Base-by-base conservation (phyloP, 2,888 invertebrate species). In the Mythimna vitellina region DNA sequence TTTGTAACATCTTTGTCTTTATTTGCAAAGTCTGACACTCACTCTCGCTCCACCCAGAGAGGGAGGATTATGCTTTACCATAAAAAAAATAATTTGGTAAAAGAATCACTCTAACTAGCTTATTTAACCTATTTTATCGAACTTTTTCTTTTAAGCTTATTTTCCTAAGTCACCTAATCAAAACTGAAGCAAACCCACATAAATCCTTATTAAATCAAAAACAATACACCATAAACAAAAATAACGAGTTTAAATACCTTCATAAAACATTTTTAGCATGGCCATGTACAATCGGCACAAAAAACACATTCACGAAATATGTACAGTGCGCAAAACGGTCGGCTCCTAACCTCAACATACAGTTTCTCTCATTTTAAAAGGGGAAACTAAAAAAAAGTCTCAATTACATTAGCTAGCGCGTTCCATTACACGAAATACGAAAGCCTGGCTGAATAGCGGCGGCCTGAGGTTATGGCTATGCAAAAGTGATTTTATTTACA, bases 401-500 rank as follows among this genome's bases (percentile, higher is more conserved):
- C 94, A 94, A 95, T 95, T 94, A 95, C 95, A 95, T 94, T 95
- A 95, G 92, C 92, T 88, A 6, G 87, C 89, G 84, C 86, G 89
- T 87, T 88, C 83, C 89, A 92, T 92, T 92, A 91, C 90, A 87
- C 86, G 87, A 89, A 92, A 91, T 88, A 88, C 86, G 89, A 83
- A 87, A 80, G 53, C 61, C 65, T 65, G 69, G 61, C 76, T 82
- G 86, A 86, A 88, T 85, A 75, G 84, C 78, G 71, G 64, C 51
- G 22, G 63, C 63, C 69, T 73, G 79, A 81, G 82, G 75, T 77
- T 83, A 60, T 65, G 46, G 73, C 74, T 70, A 76, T 77, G 58
- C 70, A 81, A 73, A 84, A 84, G 74, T 85, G 76, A 85, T 82
- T 85, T 79, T 86, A 76, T 83, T 77, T 78, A 85, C 74, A 85